Conservation (phyloP, 2,888 invertebrate species). For the Lordiphosa fenestrarum region DNA sequence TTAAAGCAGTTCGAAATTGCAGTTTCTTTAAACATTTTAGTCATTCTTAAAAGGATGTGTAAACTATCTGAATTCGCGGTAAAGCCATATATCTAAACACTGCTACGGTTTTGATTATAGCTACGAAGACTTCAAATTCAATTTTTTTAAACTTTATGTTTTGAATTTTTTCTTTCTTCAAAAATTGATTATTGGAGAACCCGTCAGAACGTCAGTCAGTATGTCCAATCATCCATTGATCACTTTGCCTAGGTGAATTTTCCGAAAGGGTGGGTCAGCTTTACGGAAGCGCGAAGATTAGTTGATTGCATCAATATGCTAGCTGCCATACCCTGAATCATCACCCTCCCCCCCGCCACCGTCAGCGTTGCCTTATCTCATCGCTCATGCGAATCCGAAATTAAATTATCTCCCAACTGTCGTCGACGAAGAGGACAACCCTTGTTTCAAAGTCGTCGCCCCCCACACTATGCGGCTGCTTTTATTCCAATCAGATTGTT, state of each 20-base stretch:
- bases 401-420: slow-evolving; percentile 80
- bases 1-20: slow-evolving; percentile 39
- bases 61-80: no score
- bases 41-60: background rate
- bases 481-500: slow-evolving; percentile 79
- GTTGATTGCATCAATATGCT: slow-evolving; percentile 80
- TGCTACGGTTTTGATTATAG: no score
- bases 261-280: slow-evolving; percentile 27
- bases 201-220: background rate
- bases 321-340: slow-evolving; percentile 46
- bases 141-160: no score
- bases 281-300: slow-evolving; percentile 79
- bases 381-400: slow-evolving; percentile 77
- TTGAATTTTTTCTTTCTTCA: no score
- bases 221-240: slow-evolving; percentile 31
- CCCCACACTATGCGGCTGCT: slow-evolving; percentile 29
- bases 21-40: background rate
- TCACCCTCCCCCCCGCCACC: slow-evolving; percentile 36
- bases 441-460: slow-evolving; percentile 65
- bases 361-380: slow-evolving; percentile 56
- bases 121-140: no score
- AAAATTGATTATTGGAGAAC: slow-evolving; percentile 38
- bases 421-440: slow-evolving; percentile 59
- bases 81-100: no score
- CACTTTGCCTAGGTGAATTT: slow-evolving; percentile 9